Evolutionary conservation across 1,140 invertebrate species (phyloP).

Genomic region (Drosophila pseudoobscura): DNA sequence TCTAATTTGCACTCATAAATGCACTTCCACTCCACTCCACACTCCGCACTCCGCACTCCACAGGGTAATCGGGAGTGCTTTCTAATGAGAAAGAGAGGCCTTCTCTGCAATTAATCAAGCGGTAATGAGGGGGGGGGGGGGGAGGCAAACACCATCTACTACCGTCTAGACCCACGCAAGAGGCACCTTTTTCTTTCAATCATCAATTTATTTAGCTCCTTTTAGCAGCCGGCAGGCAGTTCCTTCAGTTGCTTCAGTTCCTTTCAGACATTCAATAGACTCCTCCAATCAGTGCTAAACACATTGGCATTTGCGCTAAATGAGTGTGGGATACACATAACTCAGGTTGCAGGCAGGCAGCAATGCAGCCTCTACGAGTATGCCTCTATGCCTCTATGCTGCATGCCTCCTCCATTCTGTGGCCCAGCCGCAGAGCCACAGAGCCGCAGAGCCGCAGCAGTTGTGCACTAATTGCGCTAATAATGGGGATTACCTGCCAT

Average conservation of each 20-base stretch:
- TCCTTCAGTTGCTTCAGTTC: too few species aligned
- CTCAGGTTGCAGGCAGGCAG: slow-evolving; percentile 34
- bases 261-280: slow-evolving; percentile 45
- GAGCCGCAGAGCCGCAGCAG: slow-evolving; percentile 27
- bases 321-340: slow-evolving; percentile 46
- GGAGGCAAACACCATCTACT: neutral
- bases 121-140: neutral
- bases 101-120: slow-evolving; percentile 29
- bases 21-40: neutral
- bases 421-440: slow-evolving; percentile 18
- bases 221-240: slow-evolving; percentile 4
- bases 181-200: slow-evolving; percentile 17
- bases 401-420: slow-evolving; percentile 3
- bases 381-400: neutral
- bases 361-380: too few species aligned
- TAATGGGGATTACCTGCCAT: slow-evolving; percentile 70
- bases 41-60: neutral
- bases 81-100: neutral
- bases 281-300: slow-evolving; percentile 73
- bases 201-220: slow-evolving; percentile 23
- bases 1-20: slow-evolving; percentile 29
- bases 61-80: too few species aligned
- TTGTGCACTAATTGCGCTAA: slow-evolving; percentile 74
- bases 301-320: slow-evolving; percentile 43
- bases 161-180: slow-evolving; percentile 14